phyloP scores from a whole-genome alignment of 2,888 invertebrate genomes.

The Oeneis ivallda region DNA sequence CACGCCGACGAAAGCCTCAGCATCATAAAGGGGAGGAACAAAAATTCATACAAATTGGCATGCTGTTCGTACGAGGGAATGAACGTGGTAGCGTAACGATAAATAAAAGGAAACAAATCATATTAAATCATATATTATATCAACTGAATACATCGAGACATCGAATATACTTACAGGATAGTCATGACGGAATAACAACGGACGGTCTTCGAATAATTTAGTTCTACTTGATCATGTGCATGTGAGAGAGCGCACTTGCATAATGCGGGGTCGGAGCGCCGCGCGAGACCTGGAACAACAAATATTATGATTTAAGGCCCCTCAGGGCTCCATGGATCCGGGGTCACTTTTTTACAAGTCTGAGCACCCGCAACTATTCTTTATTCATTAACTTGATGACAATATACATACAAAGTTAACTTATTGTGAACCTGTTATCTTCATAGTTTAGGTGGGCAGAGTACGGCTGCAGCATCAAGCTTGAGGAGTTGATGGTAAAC shows the following conservation, averaged over 20 bases:
- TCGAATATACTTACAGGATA: conserved; percentile 73
- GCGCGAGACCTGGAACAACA: conserved; percentile 73
- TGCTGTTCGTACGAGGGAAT: conserved; percentile 81
- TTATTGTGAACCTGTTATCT: no score
- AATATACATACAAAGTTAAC: no score
- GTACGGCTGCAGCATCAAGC: not conserved
- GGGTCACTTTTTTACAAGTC: conserved; percentile 6
- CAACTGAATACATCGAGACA: conserved; percentile 75
- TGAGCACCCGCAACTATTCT: not conserved
- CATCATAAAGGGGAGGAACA: conserved; percentile 75
- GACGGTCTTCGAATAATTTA: conserved; percentile 59
- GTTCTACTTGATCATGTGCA: conserved; percentile 70
- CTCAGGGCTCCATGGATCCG: conserved; percentile 46
- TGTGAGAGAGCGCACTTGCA: conserved; percentile 68
- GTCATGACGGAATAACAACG: conserved; percentile 62
- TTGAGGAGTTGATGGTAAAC: no score
- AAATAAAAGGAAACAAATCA: conserved; percentile 66
- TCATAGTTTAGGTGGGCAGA: no score
- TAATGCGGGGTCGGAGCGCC: conserved; percentile 66
- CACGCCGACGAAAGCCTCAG: conserved; percentile 83
- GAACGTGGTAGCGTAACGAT: conserved; percentile 79
- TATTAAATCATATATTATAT: no score
- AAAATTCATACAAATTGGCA: conserved; percentile 77
- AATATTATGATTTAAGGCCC: conserved; percentile 54
- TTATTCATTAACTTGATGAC: not conserved